Percentiles rank a stretch among this genome's conserved stretches.
These are phyloP conservation scores for Peucedramus taeniatus DNA, from an alignment of 2,113 vertebrate species.

Conservation along the genomic window DNA sequence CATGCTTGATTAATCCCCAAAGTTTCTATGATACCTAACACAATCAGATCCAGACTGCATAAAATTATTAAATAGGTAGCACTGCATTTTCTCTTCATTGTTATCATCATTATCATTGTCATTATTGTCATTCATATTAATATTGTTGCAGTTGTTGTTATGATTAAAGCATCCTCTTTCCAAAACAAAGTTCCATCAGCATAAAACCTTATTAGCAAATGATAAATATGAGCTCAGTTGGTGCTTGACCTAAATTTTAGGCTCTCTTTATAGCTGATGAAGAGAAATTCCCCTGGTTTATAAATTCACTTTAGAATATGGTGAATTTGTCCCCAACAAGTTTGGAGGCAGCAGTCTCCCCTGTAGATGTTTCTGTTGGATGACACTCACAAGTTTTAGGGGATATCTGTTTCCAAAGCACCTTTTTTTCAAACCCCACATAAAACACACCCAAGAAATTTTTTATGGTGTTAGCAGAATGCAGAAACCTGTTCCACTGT, in stretches of 20 bases:
- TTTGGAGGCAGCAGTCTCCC: neutral
- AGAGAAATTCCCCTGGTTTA: neutral
- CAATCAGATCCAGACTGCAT: neutral
- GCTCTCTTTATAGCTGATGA: neutral
- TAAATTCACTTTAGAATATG: neutral
- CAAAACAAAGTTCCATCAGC: neutral
- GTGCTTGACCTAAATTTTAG: neutral
- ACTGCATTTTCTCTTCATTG: neutral
- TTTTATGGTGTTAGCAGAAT: neutral
- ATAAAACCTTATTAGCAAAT: neutral
- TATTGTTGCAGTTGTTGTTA: neutral
- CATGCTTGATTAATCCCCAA: neutral
- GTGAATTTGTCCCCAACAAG: neutral
- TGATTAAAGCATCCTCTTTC: neutral
- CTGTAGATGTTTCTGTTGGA: neutral
- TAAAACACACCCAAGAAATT: neutral
- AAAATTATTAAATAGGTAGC: neutral
- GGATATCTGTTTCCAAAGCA: neutral
- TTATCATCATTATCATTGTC: neutral
- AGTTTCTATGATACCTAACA: neutral
- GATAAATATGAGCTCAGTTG: neutral
- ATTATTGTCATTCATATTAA: neutral
- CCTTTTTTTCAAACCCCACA: rapidly evolving
- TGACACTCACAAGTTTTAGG: rapidly evolving
- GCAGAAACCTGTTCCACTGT: neutral